Base-by-base conservation (phyloP, 2,888 invertebrate species). In the Andrena haemorrhoa region DNA sequence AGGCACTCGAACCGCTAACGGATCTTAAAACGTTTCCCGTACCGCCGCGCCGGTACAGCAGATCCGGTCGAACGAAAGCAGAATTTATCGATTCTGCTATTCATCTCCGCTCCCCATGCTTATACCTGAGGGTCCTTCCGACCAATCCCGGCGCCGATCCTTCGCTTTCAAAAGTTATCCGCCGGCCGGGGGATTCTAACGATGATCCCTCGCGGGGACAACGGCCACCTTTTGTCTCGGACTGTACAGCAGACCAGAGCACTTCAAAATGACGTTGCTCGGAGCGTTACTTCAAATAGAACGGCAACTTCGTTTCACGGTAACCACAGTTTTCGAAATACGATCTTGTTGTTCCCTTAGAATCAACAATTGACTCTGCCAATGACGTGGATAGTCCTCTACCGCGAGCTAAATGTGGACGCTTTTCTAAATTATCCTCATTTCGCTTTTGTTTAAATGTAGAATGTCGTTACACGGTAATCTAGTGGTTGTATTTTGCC, bases 81-180 rank as follows among this genome's bases (percentile, higher is more conserved):
- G 41, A 63, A 75, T 61, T 64, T 60, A 72, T 77, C 74, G 86
- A 85, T 81, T 84, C 53, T 20, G 35, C 60, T 10, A 35, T 79
- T 68, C 70, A 51, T 75, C 51, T 58, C 31, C 33, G 41, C 0
- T 10, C 20, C 16, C 51, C n/a, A 20, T 20, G 10, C 8, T 26
- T 60, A 41, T 35, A 60, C 31, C 60, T n/a, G 69, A 66, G 20
- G 47, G 10, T 29, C 12, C 31, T 65, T 64, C 47, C 82, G 47
- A 41, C 23, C 70, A 74, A 82, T 77, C 61, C 10, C 16, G 53
- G 12, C 33, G 10, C 3, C 12, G 20, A 5, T 58, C 7, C 33
- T 51, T 65, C 29, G n/a, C 29, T 12, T 63, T 70, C 5, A 53
- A 78, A 75, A 82, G 60, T 69, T 68, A 53, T 31, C 31, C 66